Conservation (phyloP, 2,888 invertebrate species). For the Pterostichus madidus region DNA sequence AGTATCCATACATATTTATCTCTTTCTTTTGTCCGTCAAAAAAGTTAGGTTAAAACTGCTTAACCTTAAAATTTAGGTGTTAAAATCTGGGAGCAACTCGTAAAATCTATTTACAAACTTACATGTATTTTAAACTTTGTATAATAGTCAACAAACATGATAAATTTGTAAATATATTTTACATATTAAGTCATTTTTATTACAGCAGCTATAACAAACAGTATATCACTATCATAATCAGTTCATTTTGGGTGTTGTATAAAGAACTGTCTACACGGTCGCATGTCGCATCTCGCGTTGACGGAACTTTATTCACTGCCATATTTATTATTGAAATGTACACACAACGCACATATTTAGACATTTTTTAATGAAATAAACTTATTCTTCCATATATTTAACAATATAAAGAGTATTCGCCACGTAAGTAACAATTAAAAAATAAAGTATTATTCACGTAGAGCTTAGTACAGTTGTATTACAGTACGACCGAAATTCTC, state of each 20-base stretch:
- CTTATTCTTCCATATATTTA: constrained; percentile 66
- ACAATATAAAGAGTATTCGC: constrained; percentile 49
- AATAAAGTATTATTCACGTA: neutral
- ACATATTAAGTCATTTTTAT: constrained; percentile 51
- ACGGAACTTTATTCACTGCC: constrained; percentile 45
- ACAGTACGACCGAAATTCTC: too few relatives aligned
- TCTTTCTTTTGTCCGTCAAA: constrained; percentile 5
- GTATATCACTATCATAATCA: constrained; percentile 38
- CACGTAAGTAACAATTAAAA: constrained; percentile 19
- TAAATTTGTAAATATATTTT: constrained; percentile 55
- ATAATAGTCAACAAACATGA: constrained; percentile 18
- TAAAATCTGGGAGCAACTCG: constrained; percentile 66
- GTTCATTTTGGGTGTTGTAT: constrained; percentile 47
- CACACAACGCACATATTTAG: constrained; percentile 64
- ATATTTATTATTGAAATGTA: constrained; percentile 51
- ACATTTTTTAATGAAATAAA: constrained; percentile 62
- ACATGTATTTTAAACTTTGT: constrained; percentile 47
- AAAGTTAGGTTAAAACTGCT: constrained; percentile 57
- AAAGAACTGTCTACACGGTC: constrained; percentile 33
- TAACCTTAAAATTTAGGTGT: constrained; percentile 57
- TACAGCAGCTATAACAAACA: constrained; percentile 60
- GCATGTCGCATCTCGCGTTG: neutral
- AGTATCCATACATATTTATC: neutral
- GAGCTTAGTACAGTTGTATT: too few relatives aligned
- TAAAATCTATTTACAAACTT: constrained; percentile 56